These are phyloP conservation scores for Apamea monoglypha DNA, from an alignment of 2,888 invertebrate genomes.

Conservation along the genomic window DNA sequence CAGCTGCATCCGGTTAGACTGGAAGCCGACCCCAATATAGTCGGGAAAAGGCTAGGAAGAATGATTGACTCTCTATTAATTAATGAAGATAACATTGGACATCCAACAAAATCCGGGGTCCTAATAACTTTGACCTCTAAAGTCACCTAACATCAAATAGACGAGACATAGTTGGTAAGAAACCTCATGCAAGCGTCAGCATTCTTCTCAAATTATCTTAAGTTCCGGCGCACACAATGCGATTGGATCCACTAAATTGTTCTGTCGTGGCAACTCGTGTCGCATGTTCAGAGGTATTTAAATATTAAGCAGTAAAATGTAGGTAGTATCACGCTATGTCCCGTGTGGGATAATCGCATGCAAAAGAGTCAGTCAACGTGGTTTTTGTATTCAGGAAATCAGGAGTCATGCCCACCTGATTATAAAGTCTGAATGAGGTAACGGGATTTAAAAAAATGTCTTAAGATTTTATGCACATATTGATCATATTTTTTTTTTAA, in stretches of 20 bases:
- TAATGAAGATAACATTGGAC: not conserved
- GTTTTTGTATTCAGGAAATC: slow-evolving; percentile 32
- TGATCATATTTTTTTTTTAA: not conserved
- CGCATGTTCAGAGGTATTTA: slow-evolving; percentile 42
- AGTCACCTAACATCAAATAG: not conserved
- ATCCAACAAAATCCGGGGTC: not conserved
- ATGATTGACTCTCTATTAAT: not conserved
- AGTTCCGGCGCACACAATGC: slow-evolving; percentile 32
- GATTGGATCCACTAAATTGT: slow-evolving; percentile 45
- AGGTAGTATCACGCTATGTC: slow-evolving; percentile 50
- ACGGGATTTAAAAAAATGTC: slow-evolving; percentile 28
- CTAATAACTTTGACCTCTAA: not conserved
- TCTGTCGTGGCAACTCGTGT: slow-evolving; percentile 37
- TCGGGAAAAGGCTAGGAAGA: not conserved
- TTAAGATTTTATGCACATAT: not conserved
- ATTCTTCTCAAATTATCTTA: slow-evolving; percentile 49
- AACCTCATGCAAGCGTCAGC: slow-evolving; percentile 26
- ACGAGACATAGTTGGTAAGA: not conserved
- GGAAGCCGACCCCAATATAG: not conserved
- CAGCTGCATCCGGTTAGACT: not conserved
- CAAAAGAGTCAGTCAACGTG: slow-evolving; percentile 22
- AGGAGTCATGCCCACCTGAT: slow-evolving; percentile 26
- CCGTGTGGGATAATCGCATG: slow-evolving; percentile 41
- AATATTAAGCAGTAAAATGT: slow-evolving; percentile 28
- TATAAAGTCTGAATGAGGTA: slow-evolving; percentile 23